Percentiles rank a stretch among this genome's conserved stretches.
Conservation (phyloP, 2,888 invertebrate genomes). For the Ophraella communa region DNA sequence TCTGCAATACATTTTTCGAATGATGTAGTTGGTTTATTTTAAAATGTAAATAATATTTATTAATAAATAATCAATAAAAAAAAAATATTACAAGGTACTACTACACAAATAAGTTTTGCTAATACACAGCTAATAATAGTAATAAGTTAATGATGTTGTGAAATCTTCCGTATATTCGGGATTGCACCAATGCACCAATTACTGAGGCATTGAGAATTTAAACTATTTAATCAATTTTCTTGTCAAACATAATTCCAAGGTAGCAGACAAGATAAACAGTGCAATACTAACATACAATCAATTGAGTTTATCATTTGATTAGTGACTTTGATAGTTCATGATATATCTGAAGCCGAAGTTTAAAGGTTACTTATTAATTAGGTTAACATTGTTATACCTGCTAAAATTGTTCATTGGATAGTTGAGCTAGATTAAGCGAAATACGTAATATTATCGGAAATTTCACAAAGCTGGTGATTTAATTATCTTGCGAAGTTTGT, state of each 20-base stretch:
- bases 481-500: too few relatives aligned
- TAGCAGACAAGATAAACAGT: slow-evolving; percentile 3
- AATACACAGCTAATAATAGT: not conserved
- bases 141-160: not conserved
- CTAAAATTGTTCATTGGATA: not conserved
- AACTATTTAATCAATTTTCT: slow-evolving; percentile 31
- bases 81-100: too few relatives aligned
- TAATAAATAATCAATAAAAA: too few relatives aligned
- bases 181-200: slow-evolving; percentile 10
- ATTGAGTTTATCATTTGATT: slow-evolving; percentile 22
- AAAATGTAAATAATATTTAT: too few relatives aligned
- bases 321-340: slow-evolving; percentile 13
- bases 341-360: slow-evolving; percentile 1
- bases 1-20: too few relatives aligned
- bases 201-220: slow-evolving; percentile 21
- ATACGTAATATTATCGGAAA: not conserved
- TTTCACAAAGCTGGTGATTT: too few relatives aligned
- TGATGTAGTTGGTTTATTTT: too few relatives aligned
- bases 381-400: slow-evolving; percentile 3
- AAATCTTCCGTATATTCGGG: not conserved
- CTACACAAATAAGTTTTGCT: too few relatives aligned
- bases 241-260: slow-evolving; percentile 15
- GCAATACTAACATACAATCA: slow-evolving; percentile 14
- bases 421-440: not conserved
- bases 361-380: slow-evolving; percentile 10